phyloP scores from a whole-genome alignment of 2,113 vertebrate genomes.

The Thomomys bottae region DNA sequence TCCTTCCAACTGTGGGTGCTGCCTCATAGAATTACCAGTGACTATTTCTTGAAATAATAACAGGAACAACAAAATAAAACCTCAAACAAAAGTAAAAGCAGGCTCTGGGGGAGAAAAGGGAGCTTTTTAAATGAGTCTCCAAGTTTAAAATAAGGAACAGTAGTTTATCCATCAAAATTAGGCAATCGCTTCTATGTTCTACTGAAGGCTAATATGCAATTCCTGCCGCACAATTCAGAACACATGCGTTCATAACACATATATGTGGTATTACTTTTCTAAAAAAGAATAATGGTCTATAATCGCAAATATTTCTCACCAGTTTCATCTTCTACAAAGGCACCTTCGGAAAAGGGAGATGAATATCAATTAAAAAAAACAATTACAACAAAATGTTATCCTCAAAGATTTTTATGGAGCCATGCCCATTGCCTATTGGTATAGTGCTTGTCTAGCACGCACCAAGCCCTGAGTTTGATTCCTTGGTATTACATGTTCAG shows the following conservation, averaged over 20 bases:
- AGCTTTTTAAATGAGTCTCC: background rate
- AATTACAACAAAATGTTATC: no score
- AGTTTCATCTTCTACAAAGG: background rate
- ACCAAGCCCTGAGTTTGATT: no score
- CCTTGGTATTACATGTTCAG: no score
- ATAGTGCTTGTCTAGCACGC: no score
- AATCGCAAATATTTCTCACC: background rate
- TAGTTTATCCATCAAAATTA: no score
- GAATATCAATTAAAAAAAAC: no score
- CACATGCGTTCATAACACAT: fast-evolving
- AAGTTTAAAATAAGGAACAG: background rate
- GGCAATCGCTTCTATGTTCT: background rate
- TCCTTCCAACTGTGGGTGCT: background rate
- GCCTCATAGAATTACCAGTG: background rate
- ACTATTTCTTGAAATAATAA: background rate
- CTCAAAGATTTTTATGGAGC: background rate
- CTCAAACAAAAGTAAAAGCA: background rate
- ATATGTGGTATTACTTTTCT: background rate
- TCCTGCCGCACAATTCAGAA: no score
- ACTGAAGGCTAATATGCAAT: background rate
- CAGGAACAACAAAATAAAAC: background rate
- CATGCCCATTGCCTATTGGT: no score
- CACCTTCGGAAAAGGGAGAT: no score
- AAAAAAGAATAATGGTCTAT: background rate
- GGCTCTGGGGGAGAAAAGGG: no score